Evolutionary conservation across 2,113 vertebrate genomes (phyloP), one percentile per base, ranked within the genome.

Genomic region (Hyperopisus bebe): DNA sequence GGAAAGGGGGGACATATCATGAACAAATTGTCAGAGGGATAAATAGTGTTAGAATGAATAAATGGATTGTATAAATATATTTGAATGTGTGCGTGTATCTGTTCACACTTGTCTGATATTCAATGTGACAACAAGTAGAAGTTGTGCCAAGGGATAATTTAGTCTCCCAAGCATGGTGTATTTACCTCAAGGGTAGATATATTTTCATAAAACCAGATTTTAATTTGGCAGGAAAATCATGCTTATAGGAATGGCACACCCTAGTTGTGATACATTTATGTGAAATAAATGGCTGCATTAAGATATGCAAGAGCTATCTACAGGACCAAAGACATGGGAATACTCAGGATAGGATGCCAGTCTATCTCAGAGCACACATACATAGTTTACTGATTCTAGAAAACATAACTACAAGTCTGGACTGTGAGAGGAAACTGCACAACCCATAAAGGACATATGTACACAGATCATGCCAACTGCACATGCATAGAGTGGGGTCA

Each of bases 31-130:
- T 86, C 58, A 87, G 51, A 91, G 53, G 70, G 58, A 82, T 88
- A 88, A 84, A n/a, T 6, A 58, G 82, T 88, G 88, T 90, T 84
- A 86, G 87, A 47, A 53, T 86, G 88, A 88, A 89, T 87, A 91
- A 90, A 90, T 82, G 86, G 70, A 90, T 91, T 90, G 89, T 55
- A 51, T 88, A 51, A 89, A 91, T 89, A 83, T 91, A 39, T 90
- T 91, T 70, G 84, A 82, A 51, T 51, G 80, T 35, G 87, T 51
- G 46, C 7, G 19, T 89, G 84, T 50, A 31, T 58, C 90, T 88
- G 88, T 83, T 83, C 83, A 77, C 51, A 90, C 35, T 53, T 50
- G 11, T 88, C 90, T 83, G 87, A 84, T 80, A 47, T 89, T 90
- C 74, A 88, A 31, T 87, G 39, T 31, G 21, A 47, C 42, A 53